phyloP scores from a whole-genome alignment of 2,797 vertebrate genomes.

The Mico argentatus region DNA sequence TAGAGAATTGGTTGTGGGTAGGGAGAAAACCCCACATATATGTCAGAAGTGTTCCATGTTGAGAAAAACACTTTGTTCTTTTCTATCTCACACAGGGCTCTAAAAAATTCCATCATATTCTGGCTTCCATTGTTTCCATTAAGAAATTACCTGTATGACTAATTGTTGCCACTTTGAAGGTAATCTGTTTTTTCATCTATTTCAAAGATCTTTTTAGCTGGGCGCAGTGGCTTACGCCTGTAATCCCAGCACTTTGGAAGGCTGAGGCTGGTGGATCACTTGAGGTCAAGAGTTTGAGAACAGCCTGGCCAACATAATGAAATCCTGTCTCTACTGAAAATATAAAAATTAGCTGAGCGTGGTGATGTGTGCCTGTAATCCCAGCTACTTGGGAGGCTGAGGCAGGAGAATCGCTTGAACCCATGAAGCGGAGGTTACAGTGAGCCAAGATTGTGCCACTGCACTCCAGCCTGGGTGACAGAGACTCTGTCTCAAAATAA shows the following conservation, averaged over 20 bases:
- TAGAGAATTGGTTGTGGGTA: not conserved
- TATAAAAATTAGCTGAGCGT: not conserved
- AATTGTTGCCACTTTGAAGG: not conserved
- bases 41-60: not conserved
- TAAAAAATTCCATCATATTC: not conserved
- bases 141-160: not conserved
- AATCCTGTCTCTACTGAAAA: not conserved
- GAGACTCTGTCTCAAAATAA: not conserved
- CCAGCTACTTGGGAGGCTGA: not conserved
- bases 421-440: not conserved
- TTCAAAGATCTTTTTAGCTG: not conserved
- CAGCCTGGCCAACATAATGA: not conserved
- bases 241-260: no score
- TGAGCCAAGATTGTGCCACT: not conserved
- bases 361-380: not conserved
- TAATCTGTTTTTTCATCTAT: not conserved
- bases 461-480: not conserved
- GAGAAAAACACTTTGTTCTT: not conserved
- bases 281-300: not conserved
- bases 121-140: not conserved
- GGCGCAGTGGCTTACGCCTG: no score
- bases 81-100: not conserved
- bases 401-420: not conserved
- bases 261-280: not conserved
- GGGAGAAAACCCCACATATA: not conserved